phyloP scores from a whole-genome alignment of 2,113 vertebrate species.

The Pimephales promelas region DNA sequence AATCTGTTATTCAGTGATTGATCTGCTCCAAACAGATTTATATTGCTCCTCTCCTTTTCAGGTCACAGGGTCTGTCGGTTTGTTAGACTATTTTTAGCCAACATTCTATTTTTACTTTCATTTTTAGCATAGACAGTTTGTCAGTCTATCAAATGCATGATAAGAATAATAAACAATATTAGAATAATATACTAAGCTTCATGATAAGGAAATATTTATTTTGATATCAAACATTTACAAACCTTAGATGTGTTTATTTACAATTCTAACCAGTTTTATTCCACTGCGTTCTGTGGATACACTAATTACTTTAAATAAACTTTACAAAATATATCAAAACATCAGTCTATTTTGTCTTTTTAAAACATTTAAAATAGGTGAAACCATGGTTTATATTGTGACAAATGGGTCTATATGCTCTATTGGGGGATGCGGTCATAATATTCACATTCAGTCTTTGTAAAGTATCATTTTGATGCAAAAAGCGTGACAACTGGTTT shows the following conservation, averaged over 20 bases:
- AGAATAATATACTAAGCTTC: neutral
- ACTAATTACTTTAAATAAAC: neutral
- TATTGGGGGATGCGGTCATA: neutral
- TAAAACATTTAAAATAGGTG: neutral
- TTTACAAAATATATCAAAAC: neutral
- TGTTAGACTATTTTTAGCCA: neutral
- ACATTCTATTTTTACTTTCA: neutral
- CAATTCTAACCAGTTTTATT: neutral
- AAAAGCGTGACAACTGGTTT: too few species aligned
- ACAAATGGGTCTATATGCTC: neutral
- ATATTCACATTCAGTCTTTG: neutral
- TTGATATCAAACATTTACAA: neutral
- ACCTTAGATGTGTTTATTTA: too few species aligned
- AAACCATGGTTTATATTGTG: neutral
- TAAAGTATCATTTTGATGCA: neutral
- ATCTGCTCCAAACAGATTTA: neutral
- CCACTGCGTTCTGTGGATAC: neutral
- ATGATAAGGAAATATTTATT: neutral
- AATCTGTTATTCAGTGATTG: conserved; percentile 5
- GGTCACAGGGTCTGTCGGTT: conserved; percentile 15
- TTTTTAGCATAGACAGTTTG: neutral
- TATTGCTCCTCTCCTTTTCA: neutral
- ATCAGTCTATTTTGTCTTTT: neutral
- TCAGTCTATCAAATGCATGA: neutral
- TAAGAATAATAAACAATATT: neutral